Evolutionary conservation across 2,888 invertebrate species (phyloP).

Genomic region (Amphipyra berbera): DNA sequence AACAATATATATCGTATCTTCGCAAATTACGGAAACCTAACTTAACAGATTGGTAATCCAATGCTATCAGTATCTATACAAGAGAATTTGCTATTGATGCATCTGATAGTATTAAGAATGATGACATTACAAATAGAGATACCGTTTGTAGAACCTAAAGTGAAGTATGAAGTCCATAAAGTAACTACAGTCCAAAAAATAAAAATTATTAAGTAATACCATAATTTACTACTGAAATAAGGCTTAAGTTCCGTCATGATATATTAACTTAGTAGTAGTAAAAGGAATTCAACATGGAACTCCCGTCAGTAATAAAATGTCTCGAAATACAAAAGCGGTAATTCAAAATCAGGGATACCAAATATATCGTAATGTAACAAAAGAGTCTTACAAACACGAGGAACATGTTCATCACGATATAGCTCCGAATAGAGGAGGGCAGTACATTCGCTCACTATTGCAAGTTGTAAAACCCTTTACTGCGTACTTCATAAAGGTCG

Average conservation of each 20-base stretch:
- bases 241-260: conserved; percentile 19
- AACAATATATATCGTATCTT: too few species aligned
- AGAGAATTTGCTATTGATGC: too few species aligned
- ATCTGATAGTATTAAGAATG: background rate
- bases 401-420: conserved; percentile 64
- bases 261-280: conserved; percentile 16
- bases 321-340: conserved; percentile 32
- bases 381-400: conserved; percentile 48
- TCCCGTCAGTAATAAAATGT: conserved; percentile 39
- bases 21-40: too few species aligned
- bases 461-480: conserved; percentile 74
- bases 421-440: conserved; percentile 47
- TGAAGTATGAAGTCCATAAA: background rate
- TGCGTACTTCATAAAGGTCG: conserved; percentile 74
- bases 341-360: conserved; percentile 40
- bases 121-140: background rate
- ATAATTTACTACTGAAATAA: conserved; percentile 24
- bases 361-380: conserved; percentile 40
- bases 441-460: conserved; percentile 55
- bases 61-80: too few species aligned
- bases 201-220: conserved; percentile 13
- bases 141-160: background rate
- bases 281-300: conserved; percentile 18
- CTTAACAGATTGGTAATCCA: too few species aligned
- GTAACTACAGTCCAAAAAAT: background rate